Percentiles rank a stretch among this genome's conserved stretches.
phyloP scores from a whole-genome alignment of 37 sponge, comb jelly and placozoan genomes.

The Diacarnus erythraeanus region DNA sequence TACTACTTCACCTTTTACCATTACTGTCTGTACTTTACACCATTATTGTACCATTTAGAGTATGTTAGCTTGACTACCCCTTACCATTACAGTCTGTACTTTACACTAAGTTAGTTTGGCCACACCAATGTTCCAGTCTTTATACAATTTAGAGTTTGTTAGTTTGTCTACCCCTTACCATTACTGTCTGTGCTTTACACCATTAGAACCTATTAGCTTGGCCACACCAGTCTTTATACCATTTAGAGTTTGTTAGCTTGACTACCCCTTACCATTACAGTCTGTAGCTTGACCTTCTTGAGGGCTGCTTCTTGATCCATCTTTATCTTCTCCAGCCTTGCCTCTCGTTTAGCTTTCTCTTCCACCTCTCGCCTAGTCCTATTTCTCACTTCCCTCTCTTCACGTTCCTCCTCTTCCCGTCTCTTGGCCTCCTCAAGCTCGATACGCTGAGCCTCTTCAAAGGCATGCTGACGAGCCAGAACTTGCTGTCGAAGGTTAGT shows the following conservation, averaged over 20 bases:
- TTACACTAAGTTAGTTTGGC: no score
- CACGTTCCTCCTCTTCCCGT: background rate
- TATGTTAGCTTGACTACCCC: background rate
- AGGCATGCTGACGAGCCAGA: background rate
- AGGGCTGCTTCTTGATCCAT: conserved; percentile 27
- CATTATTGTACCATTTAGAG: no score
- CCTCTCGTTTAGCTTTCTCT: conserved; percentile 44
- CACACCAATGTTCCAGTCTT: no score
- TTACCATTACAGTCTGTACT: background rate
- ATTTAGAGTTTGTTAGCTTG: no score
- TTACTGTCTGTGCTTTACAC: background rate
- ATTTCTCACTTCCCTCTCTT: conserved; percentile 46
- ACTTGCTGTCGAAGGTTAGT: conserved; percentile 3
- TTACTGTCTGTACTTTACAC: background rate
- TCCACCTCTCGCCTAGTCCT: conserved; percentile 9
- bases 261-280: background rate
- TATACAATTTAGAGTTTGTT: no score
- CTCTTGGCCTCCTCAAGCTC: conserved; percentile 16
- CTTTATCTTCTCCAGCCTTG: conserved; percentile 34
- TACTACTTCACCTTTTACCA: no score
- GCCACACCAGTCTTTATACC: no score
- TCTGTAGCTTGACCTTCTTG: conserved; percentile 10
- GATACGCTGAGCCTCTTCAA: conserved; percentile 18
- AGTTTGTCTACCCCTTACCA: no score
- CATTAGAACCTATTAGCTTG: no score